A percentile compares a stretch with the other conserved stretches of the same genome.
Conservation (phyloP, 2,113 vertebrate genomes). For the Cettia cetti region DNA sequence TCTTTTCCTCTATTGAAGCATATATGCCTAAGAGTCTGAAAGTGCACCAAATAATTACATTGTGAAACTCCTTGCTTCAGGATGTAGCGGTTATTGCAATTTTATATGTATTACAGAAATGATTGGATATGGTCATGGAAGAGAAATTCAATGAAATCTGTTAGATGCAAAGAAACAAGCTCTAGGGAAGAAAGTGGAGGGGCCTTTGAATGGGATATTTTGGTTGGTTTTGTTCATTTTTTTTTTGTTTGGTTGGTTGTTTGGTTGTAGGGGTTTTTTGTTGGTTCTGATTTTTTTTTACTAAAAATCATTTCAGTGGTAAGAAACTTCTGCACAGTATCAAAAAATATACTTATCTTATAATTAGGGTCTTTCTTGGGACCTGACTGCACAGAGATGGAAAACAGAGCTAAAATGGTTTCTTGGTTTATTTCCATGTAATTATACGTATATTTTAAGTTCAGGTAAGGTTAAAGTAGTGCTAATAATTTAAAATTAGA, state of each 20-base stretch:
- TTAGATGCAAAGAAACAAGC: not conserved
- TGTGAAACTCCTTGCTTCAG: slow-evolving; percentile 10
- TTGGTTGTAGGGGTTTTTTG: too few species aligned
- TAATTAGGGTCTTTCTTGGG: not conserved
- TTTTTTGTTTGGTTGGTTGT: fast-evolving
- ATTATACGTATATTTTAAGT: not conserved
- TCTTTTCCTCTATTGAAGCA: not conserved
- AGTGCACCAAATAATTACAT: not conserved
- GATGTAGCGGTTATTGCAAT: not conserved
- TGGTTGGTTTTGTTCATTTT: not conserved
- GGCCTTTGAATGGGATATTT: not conserved
- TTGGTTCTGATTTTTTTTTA: not conserved
- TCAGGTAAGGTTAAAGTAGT: not conserved
- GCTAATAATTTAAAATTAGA: not conserved
- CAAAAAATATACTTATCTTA: not conserved
- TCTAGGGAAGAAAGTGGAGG: not conserved
- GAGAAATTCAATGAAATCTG: slow-evolving; percentile 18
- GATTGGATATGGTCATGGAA: slow-evolving; percentile 11
- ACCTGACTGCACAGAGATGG: fast-evolving
- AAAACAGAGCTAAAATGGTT: not conserved
- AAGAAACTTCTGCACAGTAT: not conserved
- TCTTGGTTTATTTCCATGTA: not conserved
- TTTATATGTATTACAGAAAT: slow-evolving; percentile 22
- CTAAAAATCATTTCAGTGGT: not conserved
- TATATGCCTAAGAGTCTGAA: not conserved